These are phyloP conservation scores for Columbina picui DNA, from an alignment of 2,113 vertebrate species.

Conservation along the genomic window DNA sequence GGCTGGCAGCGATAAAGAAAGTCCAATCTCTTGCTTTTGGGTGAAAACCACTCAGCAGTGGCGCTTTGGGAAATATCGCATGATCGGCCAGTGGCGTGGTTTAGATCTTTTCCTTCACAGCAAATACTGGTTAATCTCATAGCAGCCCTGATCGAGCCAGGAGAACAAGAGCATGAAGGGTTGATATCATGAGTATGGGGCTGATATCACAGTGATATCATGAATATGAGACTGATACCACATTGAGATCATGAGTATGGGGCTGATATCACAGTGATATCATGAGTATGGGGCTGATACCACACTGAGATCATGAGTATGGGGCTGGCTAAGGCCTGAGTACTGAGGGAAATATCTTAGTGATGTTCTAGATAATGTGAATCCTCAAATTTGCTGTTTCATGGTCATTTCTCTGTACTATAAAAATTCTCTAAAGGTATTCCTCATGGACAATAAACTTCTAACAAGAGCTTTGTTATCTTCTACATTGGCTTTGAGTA, in stretches of 20 bases:
- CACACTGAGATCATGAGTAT: neutral
- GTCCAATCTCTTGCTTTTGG: neutral
- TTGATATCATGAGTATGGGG: neutral
- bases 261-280: neutral
- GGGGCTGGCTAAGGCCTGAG: neutral
- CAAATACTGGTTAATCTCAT: neutral
- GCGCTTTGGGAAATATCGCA: neutral
- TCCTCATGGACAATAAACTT: neutral
- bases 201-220: accelerated
- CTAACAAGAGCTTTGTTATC: neutral
- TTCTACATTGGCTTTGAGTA: neutral
- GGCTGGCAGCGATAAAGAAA: neutral
- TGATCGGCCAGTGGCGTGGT: neutral
- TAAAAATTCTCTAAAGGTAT: neutral
- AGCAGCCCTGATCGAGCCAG: neutral
- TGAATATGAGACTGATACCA: neutral
- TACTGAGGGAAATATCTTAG: neutral
- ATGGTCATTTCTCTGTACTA: neutral
- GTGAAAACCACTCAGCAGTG: neutral
- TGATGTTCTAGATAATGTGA: neutral
- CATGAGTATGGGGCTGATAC: neutral
- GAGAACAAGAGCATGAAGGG: neutral
- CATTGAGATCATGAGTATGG: accelerated
- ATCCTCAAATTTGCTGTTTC: neutral
- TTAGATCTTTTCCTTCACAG: neutral